Conservation (phyloP, 2,113 vertebrate species). For the Oryctolagus cuniculus region DNA sequence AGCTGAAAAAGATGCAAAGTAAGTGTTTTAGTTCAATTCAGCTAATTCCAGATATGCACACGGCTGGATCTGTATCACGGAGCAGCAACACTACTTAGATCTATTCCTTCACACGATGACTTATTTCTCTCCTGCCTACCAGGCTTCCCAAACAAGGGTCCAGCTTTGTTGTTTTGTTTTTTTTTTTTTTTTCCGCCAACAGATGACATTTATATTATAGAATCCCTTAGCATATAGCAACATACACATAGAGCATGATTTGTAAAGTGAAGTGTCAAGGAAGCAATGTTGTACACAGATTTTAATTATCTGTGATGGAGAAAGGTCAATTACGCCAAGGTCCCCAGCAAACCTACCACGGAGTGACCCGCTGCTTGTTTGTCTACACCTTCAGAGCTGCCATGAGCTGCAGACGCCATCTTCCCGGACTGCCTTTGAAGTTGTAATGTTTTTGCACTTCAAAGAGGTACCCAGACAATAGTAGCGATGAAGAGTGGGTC, state of each 20-base stretch:
- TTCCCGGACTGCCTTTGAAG: constrained; percentile 66
- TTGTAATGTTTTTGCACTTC: constrained; percentile 65
- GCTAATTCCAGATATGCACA: constrained; percentile 3
- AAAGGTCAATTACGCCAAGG: neutral
- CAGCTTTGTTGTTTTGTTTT: neutral
- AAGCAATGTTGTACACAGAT: constrained; percentile 6
- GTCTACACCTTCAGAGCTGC: constrained; percentile 3
- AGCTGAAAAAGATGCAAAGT: constrained; percentile 29
- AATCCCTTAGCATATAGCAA: constrained; percentile 21
- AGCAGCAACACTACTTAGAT: neutral
- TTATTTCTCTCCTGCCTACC: neutral
- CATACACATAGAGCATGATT: neutral
- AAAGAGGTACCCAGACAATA: constrained; percentile 69
- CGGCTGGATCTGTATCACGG: neutral
- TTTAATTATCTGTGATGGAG: neutral
- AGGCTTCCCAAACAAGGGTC: constrained; percentile 20
- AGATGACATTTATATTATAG: constrained; percentile 23
- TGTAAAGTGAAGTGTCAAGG: constrained; percentile 24
- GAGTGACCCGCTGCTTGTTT: neutral
- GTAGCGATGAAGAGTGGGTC: neutral
- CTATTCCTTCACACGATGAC: neutral
- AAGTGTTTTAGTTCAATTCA: constrained; percentile 1
- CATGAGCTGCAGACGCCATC: constrained; percentile 22
- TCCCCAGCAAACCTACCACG: constrained; percentile 13
- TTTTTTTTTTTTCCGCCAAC: neutral